Evolutionary conservation across 2,888 invertebrate species (phyloP), one percentile per base, ranked within the genome.

Genomic region (Leptinotarsa tumamoca): DNA sequence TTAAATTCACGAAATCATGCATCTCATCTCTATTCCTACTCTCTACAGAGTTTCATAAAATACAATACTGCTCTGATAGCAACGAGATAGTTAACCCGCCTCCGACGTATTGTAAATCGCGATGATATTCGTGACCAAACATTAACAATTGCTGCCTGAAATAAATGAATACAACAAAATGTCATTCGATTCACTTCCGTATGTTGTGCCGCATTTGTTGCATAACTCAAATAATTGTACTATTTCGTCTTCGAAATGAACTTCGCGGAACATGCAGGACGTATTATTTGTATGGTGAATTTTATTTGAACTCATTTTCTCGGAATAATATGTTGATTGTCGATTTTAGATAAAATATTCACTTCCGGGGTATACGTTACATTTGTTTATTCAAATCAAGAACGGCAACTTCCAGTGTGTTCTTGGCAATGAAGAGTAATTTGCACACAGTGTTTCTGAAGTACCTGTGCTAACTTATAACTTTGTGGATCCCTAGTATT

Each of bases 121-220:
- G 68, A 67, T 71, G 68, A 74, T 63, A 78, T 68, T 79, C 79
- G 79, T 79, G 79, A 79, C 79, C 77, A 72, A 70, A 73, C 74
- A 70, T 69, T 69, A 67, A 75, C 75, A 75, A 77, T 77, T 72
- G 79, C 77, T 75, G 72, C 72, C 71, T 75, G 71, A 77, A 75
- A 79, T 79, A 79, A 79, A 75, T 73, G 79, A 77, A 79, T 75
- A 69, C 79, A 52, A 67, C 79, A 68, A 72, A 73, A 78, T 79
- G 79, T 74, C 79, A 76, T 79, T 74, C 66, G 72, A 69, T 66
- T 72, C 74, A 61, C 70, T 75, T 78, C 76, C 76, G 69, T 71
- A 67, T 74, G 52, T 71, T 69, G 72, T 69, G 75, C 70, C 72
- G 73, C 75, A 73, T 75, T 73, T 49, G 68, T 73, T 75, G 66